Evolutionary conservation across 2,113 vertebrate genomes (phyloP), one percentile per base, ranked within the genome.

Genomic region (Microcebus jonahi): DNA sequence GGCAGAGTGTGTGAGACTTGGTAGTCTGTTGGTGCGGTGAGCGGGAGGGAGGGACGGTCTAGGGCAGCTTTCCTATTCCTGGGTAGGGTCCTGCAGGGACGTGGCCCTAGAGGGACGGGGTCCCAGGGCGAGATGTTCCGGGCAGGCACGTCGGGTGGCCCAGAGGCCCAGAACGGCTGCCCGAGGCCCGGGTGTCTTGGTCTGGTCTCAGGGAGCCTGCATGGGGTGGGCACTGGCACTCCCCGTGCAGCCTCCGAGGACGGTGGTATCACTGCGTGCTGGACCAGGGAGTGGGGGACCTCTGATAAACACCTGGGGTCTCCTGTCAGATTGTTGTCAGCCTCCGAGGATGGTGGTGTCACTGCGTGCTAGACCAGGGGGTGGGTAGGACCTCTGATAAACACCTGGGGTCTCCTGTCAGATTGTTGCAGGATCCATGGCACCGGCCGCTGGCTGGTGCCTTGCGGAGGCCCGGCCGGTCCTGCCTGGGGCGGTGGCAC

Each of bases 361-460:
- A 3, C 67, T 73, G 34, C 0, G 21, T 36, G 42, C 34, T 42
- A 1, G 42, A 42, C 42, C 42, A 42, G 42, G 42, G 12, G 12
- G 12, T 12, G 48, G 48, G 10, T 39, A 39, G 25, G 36, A 9
- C 42, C 29, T 31, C 5, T 3, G 6, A 25, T 55, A 10, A 10
- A 20, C 8, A 34, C 11, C 57, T 39, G 50, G 61, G 34, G 27
- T 10, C 36, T 65, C 59, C 25, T 8, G 2, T 11, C 25, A 29
- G 5, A 48, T 76, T 76, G 6, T 31, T n/a, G 3, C 5, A 50
- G 31, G 36, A 27, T 68, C 59, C 21, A 27, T 25, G 0, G 68
- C 50, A 68, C 39, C 34, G 77, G 48, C 39, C 34, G 9, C 5
- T 0, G 3, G 8, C 18, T 18, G 0, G 36, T 39, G 53, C 5